These are phyloP conservation scores for Scaptodrosophila lebanonensis DNA, from an alignment of 1,140 invertebrate genomes.

Conservation along the genomic window DNA sequence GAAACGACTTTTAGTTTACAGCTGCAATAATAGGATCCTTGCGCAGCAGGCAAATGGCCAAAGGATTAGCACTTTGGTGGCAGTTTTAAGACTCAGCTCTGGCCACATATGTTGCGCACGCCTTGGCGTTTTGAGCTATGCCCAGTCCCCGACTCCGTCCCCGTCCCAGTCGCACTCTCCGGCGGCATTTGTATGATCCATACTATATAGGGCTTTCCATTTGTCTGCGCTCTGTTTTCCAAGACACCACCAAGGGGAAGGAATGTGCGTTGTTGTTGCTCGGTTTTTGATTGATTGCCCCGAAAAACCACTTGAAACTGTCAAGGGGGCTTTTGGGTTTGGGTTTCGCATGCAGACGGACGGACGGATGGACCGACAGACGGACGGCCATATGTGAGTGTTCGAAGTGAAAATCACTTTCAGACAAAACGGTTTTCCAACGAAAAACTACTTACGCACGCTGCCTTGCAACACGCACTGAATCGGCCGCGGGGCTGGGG, in stretches of 20 bases:
- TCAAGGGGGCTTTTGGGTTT: too few species aligned
- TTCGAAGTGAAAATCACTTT: constrained; percentile 68
- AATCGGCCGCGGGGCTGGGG: too few species aligned
- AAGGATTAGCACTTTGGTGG: constrained; percentile 11
- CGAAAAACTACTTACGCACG: constrained; percentile 65
- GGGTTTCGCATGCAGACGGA: too few species aligned
- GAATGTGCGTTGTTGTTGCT: constrained; percentile 46
- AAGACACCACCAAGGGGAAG: constrained; percentile 23
- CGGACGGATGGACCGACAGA: not conserved
- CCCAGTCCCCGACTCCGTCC: not conserved
- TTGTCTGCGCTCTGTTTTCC: constrained; percentile 50
- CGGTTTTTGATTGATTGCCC: constrained; percentile 67
- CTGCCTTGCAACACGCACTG: constrained; percentile 3
- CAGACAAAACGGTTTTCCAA: constrained; percentile 47
- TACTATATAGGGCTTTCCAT: too few species aligned
- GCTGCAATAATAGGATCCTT: not conserved
- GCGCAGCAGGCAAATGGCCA: constrained; percentile 50
- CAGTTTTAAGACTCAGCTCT: constrained; percentile 1
- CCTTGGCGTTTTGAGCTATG: not conserved
- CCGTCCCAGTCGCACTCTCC: constrained; percentile 13
- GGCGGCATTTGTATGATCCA: too few species aligned
- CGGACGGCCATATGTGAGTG: constrained; percentile 10
- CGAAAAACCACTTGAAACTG: constrained; percentile 71
- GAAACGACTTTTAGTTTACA: not conserved
- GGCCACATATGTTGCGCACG: constrained; percentile 49